Evolutionary conservation across 2,113 vertebrate species (phyloP).

Genomic region (Dipodomys merriami): DNA sequence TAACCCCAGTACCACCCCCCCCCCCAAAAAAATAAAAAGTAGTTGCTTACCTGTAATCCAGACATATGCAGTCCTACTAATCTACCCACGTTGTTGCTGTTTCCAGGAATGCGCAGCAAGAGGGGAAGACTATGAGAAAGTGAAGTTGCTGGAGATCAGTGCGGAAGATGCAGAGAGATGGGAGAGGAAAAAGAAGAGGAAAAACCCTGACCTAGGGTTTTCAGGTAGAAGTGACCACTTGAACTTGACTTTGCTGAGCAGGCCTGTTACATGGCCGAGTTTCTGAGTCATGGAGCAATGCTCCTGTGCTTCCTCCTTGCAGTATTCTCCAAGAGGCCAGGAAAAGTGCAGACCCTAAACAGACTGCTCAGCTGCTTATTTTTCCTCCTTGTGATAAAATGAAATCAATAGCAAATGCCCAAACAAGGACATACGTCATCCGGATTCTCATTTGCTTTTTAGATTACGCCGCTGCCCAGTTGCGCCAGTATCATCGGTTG

Average conservation of each 20-base stretch:
- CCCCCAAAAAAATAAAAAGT: no score
- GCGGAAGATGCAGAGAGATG: constrained; percentile 96
- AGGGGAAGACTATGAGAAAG: constrained; percentile 94
- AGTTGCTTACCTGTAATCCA: no score
- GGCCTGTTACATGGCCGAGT: not conserved
- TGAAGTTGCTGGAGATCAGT: constrained; percentile 95
- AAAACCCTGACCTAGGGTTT: constrained; percentile 96
- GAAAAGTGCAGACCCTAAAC: not conserved
- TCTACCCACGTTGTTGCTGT: not conserved
- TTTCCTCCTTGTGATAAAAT: not conserved
- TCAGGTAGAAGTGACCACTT: constrained; percentile 87
- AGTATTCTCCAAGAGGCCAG: not conserved
- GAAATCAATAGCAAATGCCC: not conserved
- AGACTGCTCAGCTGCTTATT: not conserved
- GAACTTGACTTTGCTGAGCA: not conserved
- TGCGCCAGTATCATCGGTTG: constrained; percentile 96
- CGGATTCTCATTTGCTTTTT: not conserved
- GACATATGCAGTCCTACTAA: no score
- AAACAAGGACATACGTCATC: not conserved
- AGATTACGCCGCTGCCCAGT: constrained; percentile 97
- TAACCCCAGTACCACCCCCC: no score
- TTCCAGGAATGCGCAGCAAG: constrained; percentile 91
- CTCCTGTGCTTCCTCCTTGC: not conserved
- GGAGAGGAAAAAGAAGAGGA: constrained; percentile 96
- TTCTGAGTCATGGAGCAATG: not conserved